These are phyloP conservation scores for Holocentrus rufus DNA, from an alignment of 2,797 vertebrate species.

Conservation along the genomic window DNA sequence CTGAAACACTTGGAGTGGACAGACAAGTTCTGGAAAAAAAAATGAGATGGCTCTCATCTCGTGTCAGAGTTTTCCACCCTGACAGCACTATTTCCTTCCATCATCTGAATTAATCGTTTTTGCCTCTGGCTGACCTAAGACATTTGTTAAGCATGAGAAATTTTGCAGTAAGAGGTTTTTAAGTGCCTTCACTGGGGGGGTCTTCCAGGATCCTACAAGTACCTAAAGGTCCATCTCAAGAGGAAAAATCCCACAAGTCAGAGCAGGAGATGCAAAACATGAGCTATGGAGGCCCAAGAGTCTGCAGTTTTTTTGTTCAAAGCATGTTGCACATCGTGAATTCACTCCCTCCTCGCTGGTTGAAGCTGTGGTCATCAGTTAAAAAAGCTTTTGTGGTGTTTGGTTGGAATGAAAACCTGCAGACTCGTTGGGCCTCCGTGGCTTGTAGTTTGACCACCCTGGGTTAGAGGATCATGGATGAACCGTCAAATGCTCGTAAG, in stretches of 20 bases:
- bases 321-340: too few relatives aligned
- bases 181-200: too few relatives aligned
- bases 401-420: too few relatives aligned
- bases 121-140: background rate
- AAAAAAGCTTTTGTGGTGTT: too few relatives aligned
- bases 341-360: too few relatives aligned
- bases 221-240: background rate
- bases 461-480: background rate
- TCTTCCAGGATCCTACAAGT: too few relatives aligned
- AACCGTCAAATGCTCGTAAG: background rate
- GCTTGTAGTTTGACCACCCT: too few relatives aligned
- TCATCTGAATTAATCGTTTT: background rate
- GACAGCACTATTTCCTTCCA: background rate
- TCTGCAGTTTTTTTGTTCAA: too few relatives aligned
- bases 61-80: background rate
- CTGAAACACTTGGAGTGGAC: constrained; percentile 38
- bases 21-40: constrained; percentile 24
- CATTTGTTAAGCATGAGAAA: background rate
- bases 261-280: too few relatives aligned
- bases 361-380: too few relatives aligned
- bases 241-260: background rate
- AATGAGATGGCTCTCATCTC: background rate
- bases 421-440: too few relatives aligned
- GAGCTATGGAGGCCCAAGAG: too few relatives aligned
- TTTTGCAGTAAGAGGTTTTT: background rate